Base-by-base conservation (phyloP, 2,797 vertebrate genomes). In the Sciaenops ocellatus region DNA sequence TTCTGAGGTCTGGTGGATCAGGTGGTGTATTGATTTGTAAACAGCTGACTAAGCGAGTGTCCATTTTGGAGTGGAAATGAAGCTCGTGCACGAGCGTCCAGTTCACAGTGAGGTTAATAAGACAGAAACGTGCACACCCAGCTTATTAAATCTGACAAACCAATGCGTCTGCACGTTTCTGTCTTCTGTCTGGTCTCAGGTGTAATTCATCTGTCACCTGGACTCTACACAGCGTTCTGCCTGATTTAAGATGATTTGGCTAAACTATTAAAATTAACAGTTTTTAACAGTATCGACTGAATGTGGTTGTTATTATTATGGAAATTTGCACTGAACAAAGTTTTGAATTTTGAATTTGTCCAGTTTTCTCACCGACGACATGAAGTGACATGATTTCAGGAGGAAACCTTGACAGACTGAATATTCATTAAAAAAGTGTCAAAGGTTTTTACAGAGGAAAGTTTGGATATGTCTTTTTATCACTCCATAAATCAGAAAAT, bases 301-400 rank as follows among this genome's bases (percentile, higher is more conserved):
- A 30, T 6, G 30, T 30, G 30, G 30, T 30, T 30, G n/a, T n/a
- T n/a, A n/a, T n/a, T n/a, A n/a, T n/a, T n/a, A n/a, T n/a, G n/a
- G n/a, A n/a, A n/a, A n/a, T n/a, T n/a, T n/a, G 30, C 30, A 30
- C 30, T 30, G 30, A 30, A 30, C 6, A 34, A 34, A 34, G 34
- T 34, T 34, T 34, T 34, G 1, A n/a, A 47, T 52, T 64, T 75
- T 75, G 17, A 60, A 12, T 60, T 18, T 22, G 24, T 75, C 18
- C 55, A 6, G 38, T 10, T 42, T 26, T 13, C 11, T 24, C 15
- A 16, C 7, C 28, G 26, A 8, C 5, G 30, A 10, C 18, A 15
- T 68, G 48, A 52, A 17, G 38, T 64, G 61, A 70, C 9, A 67
- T 20, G 48, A 66, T 55, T 34, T 59, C 12, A 26, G 17, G 55